Evolutionary conservation across 2,113 vertebrate species (phyloP).

Genomic region (Melozone crissalis): DNA sequence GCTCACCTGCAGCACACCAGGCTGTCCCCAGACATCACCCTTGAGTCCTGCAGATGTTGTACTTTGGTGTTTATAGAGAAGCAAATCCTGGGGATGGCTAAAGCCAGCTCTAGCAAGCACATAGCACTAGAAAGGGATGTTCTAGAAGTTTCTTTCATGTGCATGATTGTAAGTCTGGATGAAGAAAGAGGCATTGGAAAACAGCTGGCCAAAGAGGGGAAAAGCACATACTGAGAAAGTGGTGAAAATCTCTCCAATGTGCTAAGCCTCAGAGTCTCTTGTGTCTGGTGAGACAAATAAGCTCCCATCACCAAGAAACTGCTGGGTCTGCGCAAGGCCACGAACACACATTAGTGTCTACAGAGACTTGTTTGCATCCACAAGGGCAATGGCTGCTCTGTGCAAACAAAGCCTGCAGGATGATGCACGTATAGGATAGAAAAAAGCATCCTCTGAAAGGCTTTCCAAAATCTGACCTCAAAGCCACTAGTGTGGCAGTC

Average conservation of each 20-base stretch:
- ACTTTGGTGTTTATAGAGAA: not conserved
- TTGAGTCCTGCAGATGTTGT: not conserved
- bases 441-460: not conserved
- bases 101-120: not conserved
- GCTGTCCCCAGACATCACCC: not conserved
- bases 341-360: accelerated
- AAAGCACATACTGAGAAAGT: not conserved
- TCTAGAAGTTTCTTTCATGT: not conserved
- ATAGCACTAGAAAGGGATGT: not conserved
- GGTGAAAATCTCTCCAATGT: not conserved
- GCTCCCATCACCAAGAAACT: not conserved
- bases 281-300: not conserved
- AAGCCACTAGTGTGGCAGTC: not conserved
- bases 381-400: not conserved
- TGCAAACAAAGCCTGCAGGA: not conserved
- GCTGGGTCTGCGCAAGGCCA: not conserved
- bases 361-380: not conserved
- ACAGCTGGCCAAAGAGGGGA: not conserved
- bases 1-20: not conserved
- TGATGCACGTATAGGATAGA: not conserved
- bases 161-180: not conserved
- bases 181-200: not conserved
- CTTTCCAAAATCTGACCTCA: not conserved
- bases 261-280: not conserved
- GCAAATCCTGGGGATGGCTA: not conserved